phyloP scores from a whole-genome alignment of 2,113 vertebrate genomes.

The Odontesthes bonariensis region DNA sequence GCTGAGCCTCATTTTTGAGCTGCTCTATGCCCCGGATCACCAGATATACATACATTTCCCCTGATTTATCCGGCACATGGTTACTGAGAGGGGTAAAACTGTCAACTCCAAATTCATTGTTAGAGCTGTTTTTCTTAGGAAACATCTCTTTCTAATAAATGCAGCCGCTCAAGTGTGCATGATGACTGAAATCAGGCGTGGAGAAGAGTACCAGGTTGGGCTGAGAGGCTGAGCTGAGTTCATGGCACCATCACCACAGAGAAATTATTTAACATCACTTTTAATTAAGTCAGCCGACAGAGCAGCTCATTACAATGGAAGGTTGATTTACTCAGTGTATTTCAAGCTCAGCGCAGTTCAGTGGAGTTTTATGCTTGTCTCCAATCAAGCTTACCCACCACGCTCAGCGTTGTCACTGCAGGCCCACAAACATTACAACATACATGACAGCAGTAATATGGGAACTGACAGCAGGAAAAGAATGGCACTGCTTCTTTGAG shows the following conservation, averaged over 20 bases:
- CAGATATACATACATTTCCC: conserved; percentile 57
- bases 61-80: conserved; percentile 52
- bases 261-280: conserved; percentile 80
- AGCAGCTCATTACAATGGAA: conserved; percentile 68
- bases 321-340: conserved; percentile 68
- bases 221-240: conserved; percentile 57
- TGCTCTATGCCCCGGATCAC: conserved; percentile 54
- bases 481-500: conserved; percentile 49
- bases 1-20: conserved; percentile 51
- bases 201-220: conserved; percentile 46
- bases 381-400: not conserved
- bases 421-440: conserved; percentile 26
- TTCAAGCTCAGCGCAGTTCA: conserved; percentile 51
- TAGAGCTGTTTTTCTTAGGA: conserved; percentile 16
- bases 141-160: conserved; percentile 32
- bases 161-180: conserved; percentile 51
- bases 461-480: conserved; percentile 65
- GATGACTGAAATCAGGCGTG: conserved; percentile 60
- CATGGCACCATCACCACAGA: conserved; percentile 54
- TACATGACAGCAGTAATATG: conserved; percentile 60
- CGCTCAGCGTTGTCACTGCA: conserved; percentile 23
- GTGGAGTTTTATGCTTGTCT: conserved; percentile 25
- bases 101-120: conserved; percentile 36
- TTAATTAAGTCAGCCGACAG: conserved; percentile 76
- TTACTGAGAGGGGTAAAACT: conserved; percentile 25